Evolutionary conservation across 2,113 vertebrate genomes (phyloP).

Genomic region (Anas platyrhynchos): DNA sequence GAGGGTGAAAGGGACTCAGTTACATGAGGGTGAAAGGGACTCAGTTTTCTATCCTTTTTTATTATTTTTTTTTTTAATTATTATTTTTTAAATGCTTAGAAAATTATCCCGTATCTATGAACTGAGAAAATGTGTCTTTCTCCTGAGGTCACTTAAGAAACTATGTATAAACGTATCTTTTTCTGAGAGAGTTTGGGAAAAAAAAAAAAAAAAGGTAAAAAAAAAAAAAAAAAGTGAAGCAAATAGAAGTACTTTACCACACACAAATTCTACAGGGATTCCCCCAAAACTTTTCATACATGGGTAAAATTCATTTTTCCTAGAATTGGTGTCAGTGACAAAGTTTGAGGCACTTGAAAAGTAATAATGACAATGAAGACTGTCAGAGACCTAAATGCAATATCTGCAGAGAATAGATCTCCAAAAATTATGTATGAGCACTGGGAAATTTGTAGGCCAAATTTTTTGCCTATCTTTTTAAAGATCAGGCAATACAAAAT

Average conservation of each 20-base stretch:
- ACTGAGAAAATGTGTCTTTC: not conserved
- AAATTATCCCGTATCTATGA: not conserved
- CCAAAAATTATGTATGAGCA: not conserved
- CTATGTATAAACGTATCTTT: not conserved
- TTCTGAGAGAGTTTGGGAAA: not conserved
- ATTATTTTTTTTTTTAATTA: too few relatives aligned
- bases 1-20: not conserved
- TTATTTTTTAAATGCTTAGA: not conserved
- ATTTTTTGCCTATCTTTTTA: not conserved
- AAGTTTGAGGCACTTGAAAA: not conserved
- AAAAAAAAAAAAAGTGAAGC: not conserved
- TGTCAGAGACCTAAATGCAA: rapidly evolving
- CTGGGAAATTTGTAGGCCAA: not conserved
- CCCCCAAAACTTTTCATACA: rapidly evolving
- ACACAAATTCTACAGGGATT: not conserved
- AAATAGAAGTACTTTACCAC: not conserved
- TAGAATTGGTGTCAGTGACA: not conserved
- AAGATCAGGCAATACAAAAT: not conserved
- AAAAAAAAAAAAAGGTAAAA: not conserved
- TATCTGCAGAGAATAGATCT: not conserved
- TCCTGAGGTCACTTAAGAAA: not conserved
- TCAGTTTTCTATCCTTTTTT: not conserved
- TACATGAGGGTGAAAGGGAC: not conserved
- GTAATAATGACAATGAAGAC: not conserved
- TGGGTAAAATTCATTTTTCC: not conserved